Base-by-base conservation (phyloP, 2,797 vertebrate species). In the Meda fulgida region DNA sequence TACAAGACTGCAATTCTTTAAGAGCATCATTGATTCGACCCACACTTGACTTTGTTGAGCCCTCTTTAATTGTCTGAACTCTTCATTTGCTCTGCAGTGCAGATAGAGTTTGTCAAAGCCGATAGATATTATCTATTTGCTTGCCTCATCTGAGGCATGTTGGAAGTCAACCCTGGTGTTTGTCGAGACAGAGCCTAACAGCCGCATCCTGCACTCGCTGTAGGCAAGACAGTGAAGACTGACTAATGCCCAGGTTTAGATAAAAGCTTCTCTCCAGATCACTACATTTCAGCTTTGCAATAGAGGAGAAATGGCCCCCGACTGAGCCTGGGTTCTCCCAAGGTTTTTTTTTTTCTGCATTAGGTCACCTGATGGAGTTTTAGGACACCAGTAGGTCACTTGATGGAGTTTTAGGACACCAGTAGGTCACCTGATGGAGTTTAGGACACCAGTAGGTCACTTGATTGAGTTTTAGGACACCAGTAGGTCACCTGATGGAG, bases 11-110 rank as follows among this genome's bases (percentile, higher is more conserved):
- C 7, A 63, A 18, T 38, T 65, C 81, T 65, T 75, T 63, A 11
- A 65, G 55, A 66, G 40, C 21, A 66, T 66, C 3, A 26, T 65
- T 75, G 70, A 48, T 83, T 36, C 13, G n/a, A 10, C 34, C 34
- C 21, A 51, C 51, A 58, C n/a, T 63, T 16, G 18, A 66, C 13
- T 29, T 63, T 63, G 43, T 67, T 31, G 18, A 60, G 19, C 60
- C 53, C 5, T 63, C n/a, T 67, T 21, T 65, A 73, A 36, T 19
- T 73, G 48, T 16, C 26, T 46, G 6, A 72, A 13, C 18, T 19
- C 34, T 71, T 40, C 8, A 80, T 80, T 53, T 53, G 46, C 31
- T 55, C 67, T 55, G 80, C 67, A 8, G 51, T 21, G 77, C 16
- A 29, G 65, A 13, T 9, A 66, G 38, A 66, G 38, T 19, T 46